Evolutionary conservation across 1,140 invertebrate species (phyloP).

Genomic region (Rhyzopertha dominica): DNA sequence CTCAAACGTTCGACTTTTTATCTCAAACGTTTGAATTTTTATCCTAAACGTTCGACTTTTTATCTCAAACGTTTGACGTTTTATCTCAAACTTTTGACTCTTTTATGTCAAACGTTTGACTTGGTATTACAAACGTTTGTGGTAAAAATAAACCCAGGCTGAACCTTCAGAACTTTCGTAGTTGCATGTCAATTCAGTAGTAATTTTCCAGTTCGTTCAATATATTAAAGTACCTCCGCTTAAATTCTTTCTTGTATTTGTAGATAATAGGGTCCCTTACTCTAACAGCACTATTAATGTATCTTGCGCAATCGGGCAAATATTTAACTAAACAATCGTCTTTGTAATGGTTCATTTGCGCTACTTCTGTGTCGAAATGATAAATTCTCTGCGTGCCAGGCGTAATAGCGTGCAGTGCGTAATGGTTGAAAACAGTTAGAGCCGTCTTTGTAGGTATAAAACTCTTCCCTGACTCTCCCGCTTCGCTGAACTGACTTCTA

Average conservation of each 20-base stretch:
- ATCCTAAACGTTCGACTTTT: too few species aligned
- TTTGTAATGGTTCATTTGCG: conserved; percentile 59
- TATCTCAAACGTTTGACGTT: too few species aligned
- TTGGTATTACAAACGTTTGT: too few species aligned
- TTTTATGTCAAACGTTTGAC: too few species aligned
- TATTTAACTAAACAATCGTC: conserved; percentile 28
- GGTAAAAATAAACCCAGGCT: too few species aligned
- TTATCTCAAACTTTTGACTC: too few species aligned
- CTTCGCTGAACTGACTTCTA: conserved; percentile 49
- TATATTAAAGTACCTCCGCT: conserved; percentile 23
- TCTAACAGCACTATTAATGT: conserved; percentile 31
- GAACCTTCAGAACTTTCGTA: too few species aligned
- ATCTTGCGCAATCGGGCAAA: conserved; percentile 33
- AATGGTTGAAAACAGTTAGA: conserved; percentile 70
- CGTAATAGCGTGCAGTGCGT: conserved; percentile 57
- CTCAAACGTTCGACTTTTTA: too few species aligned
- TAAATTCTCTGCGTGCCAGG: conserved; percentile 51
- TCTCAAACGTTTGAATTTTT: too few species aligned
- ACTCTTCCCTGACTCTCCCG: conserved; percentile 65
- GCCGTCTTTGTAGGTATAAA: conserved; percentile 61
- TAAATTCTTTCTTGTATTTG: conserved; percentile 27
- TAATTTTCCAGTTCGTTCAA: too few species aligned
- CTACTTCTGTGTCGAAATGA: conserved; percentile 47
- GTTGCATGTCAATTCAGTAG: too few species aligned
- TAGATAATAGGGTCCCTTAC: conserved; percentile 25